These are phyloP conservation scores for Saxidomus purpurata DNA, from an alignment of 1,140 invertebrate genomes.

Conservation along the genomic window DNA sequence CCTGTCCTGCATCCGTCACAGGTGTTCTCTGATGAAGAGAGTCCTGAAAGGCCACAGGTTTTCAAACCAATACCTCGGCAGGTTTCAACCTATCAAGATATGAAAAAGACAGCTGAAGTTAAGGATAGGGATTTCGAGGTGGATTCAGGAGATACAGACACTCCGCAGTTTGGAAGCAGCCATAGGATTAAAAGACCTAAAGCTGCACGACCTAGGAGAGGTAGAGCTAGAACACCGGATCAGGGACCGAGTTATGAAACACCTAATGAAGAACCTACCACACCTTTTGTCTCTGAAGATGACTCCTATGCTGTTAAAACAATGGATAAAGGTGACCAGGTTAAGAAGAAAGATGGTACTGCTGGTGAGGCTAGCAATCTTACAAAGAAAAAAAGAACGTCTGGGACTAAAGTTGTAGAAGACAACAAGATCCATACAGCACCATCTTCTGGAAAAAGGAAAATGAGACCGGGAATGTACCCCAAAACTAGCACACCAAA, in stretches of 20 bases:
- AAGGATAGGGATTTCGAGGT: background rate
- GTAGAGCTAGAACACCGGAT: background rate
- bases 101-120: background rate
- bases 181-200: constrained; percentile 37
- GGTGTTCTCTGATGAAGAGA: background rate
- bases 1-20: background rate
- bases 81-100: constrained; percentile 35
- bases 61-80: constrained; percentile 30
- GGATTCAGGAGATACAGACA: constrained; percentile 10
- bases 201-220: constrained; percentile 28
- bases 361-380: background rate
- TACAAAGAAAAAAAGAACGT: constrained; percentile 4
- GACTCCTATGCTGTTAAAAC: background rate
- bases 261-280: constrained; percentile 18
- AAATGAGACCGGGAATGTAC: background rate
- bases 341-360: background rate
- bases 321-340: background rate
- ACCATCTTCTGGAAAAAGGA: background rate
- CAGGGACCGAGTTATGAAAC: background rate
- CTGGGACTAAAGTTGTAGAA: background rate
- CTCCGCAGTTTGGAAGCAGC: background rate
- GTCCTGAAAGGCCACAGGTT: background rate
- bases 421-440: background rate
- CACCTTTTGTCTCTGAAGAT: constrained; percentile 25
- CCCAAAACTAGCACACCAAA: constrained; percentile 64